Percentiles rank a stretch among this genome's conserved stretches.
These are phyloP conservation scores for Yponomeuta sedellus DNA, from an alignment of 2,888 invertebrate species.

Conservation along the genomic window DNA sequence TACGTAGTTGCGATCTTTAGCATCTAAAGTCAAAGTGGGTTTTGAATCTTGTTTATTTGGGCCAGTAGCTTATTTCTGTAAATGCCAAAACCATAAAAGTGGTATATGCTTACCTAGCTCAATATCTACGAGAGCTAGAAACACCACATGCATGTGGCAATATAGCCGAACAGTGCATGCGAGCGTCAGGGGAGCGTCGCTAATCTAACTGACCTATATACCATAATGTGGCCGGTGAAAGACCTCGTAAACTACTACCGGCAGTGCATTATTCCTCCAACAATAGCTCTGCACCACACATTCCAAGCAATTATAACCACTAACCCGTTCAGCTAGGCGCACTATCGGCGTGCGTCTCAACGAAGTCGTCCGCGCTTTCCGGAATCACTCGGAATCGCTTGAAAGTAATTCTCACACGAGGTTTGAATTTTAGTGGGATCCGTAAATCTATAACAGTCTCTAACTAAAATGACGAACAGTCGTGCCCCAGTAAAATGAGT, in stretches of 20 bases:
- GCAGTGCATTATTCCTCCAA: slow-evolving; percentile 68
- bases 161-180: background rate
- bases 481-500: slow-evolving; percentile 1
- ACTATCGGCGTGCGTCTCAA: background rate
- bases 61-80: too few species aligned
- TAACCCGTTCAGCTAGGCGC: slow-evolving; percentile 29
- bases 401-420: slow-evolving; percentile 40
- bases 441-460: slow-evolving; percentile 2
- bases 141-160: background rate
- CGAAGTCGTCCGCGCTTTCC: slow-evolving; percentile 33
- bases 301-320: slow-evolving; percentile 44
- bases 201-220: slow-evolving; percentile 75
- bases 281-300: slow-evolving; percentile 31
- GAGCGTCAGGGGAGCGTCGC: slow-evolving; percentile 43
- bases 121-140: background rate
- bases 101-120: background rate
- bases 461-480: slow-evolving; percentile 1
- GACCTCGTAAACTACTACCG: slow-evolving; percentile 72
- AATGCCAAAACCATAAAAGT: too few species aligned
- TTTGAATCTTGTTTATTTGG: too few species aligned
- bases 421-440: slow-evolving; percentile 27
- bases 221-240: slow-evolving; percentile 59
- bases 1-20: too few species aligned
- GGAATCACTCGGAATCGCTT: slow-evolving; percentile 54
- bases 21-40: too few species aligned